Conservation (phyloP, 2,888 invertebrate species). For the Drosophila fulvimacula region DNA sequence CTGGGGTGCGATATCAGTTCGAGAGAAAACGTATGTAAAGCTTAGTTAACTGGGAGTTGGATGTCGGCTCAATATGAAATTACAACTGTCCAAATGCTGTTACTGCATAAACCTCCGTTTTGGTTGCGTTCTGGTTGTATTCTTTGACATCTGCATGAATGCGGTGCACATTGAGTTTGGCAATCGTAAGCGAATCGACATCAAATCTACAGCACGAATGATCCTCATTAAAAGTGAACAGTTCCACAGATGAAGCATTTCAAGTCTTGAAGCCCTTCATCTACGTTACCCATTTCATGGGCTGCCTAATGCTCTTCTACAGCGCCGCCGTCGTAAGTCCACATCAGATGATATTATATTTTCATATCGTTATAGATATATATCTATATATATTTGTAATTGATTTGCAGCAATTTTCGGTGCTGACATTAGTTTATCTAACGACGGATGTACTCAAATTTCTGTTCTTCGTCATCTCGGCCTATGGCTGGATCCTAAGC, state of each 20-base stretch:
- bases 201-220: too few species aligned
- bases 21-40: background rate
- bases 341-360: too few species aligned
- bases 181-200: conserved; percentile 12
- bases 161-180: conserved; percentile 8
- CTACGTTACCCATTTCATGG: background rate
- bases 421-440: conserved; percentile 24
- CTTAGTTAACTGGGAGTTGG: conserved; percentile 16
- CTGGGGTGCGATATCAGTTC: background rate
- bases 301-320: conserved; percentile 16
- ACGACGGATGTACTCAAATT: background rate
- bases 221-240: conserved; percentile 1
- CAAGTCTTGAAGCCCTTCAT: background rate
- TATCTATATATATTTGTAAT: background rate
- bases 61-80: conserved; percentile 30
- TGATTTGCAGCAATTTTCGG: conserved; percentile 19
- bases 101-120: conserved; percentile 6
- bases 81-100: conserved; percentile 36
- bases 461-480: background rate
- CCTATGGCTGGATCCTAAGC: conserved; percentile 8
- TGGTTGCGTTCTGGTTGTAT: conserved; percentile 33
- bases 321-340: conserved; percentile 24
- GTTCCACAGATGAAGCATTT: background rate
- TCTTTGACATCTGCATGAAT: conserved; percentile 25
- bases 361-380: too few species aligned